Evolutionary conservation across 37 sponge, comb jelly and placozoan species (phyloP).

Genomic region (Dysidea cf. avara): DNA sequence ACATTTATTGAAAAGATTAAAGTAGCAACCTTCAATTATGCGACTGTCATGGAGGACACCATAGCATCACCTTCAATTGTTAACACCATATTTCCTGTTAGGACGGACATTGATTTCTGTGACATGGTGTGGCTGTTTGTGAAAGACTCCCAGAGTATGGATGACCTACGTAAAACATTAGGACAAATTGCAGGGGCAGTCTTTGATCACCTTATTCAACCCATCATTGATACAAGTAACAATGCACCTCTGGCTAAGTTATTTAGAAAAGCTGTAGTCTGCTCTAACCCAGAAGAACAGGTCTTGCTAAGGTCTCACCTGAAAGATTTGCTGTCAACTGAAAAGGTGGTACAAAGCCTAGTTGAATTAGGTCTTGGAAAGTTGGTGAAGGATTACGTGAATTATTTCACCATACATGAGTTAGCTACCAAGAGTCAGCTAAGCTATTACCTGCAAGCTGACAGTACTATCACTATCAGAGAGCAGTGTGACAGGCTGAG

Average conservation of each 20-base stretch:
- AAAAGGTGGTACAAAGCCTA: slow-evolving; percentile 27
- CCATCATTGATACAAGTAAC: slow-evolving; percentile 49
- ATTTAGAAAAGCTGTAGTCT: slow-evolving; percentile 35
- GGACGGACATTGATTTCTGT: slow-evolving; percentile 52
- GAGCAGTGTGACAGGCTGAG: slow-evolving; percentile 33
- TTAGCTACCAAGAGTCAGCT: slow-evolving; percentile 18
- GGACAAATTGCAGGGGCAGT: slow-evolving; percentile 42
- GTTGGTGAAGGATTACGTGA: slow-evolving; percentile 27
- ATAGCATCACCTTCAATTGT: slow-evolving; percentile 41
- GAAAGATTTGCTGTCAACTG: slow-evolving; percentile 20
- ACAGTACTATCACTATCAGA: not conserved
- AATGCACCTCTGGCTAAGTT: slow-evolving; percentile 46
- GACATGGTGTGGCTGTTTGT: slow-evolving; percentile 61
- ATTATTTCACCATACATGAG: slow-evolving; percentile 27
- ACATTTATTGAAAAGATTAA: not conserved
- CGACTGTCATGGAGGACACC: slow-evolving; percentile 14
- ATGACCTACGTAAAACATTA: slow-evolving; percentile 32
- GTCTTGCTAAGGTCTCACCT: slow-evolving; percentile 32
- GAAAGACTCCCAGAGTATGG: slow-evolving; percentile 20
- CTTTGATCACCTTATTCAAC: slow-evolving; percentile 34
- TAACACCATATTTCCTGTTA: slow-evolving; percentile 11
- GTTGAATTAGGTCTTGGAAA: slow-evolving; percentile 63
- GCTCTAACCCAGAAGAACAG: slow-evolving; percentile 1
- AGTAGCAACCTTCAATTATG: slow-evolving; percentile 13
- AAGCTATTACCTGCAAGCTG: slow-evolving; percentile 17